Evolutionary conservation across 2,113 vertebrate species (phyloP).

Genomic region (Tonatia bakeri): DNA sequence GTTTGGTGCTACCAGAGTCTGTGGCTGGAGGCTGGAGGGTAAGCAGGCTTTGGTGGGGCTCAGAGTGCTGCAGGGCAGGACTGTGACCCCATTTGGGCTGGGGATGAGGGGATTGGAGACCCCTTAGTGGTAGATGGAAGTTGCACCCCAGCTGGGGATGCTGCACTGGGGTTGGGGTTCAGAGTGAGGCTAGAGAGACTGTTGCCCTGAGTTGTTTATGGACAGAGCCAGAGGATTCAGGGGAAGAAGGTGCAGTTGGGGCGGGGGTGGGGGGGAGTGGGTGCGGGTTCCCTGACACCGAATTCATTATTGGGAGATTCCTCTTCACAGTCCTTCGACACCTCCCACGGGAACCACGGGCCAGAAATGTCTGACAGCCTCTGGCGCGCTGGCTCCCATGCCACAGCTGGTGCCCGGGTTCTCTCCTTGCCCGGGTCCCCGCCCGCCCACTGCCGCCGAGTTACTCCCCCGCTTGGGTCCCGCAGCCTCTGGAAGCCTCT

Average conservation of each 20-base stretch:
- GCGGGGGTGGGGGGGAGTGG: neutral
- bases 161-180: neutral
- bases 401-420: slow-evolving; percentile 19
- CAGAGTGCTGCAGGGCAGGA: no score
- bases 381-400: slow-evolving; percentile 19
- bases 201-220: neutral
- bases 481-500: slow-evolving; percentile 53
- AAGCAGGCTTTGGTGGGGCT: neutral
- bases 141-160: neutral
- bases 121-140: neutral
- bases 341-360: slow-evolving; percentile 69
- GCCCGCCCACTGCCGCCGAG: slow-evolving; percentile 28
- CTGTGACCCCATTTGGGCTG: neutral
- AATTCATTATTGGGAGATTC: slow-evolving; percentile 75
- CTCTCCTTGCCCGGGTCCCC: neutral
- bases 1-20: neutral
- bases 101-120: no score
- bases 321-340: slow-evolving; percentile 63
- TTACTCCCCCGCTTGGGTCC: slow-evolving; percentile 31
- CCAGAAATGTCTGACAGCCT: slow-evolving; percentile 69
- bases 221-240: neutral
- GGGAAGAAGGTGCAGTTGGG: neutral
- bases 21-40: neutral
- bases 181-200: neutral
- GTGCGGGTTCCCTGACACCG: slow-evolving; percentile 68